These are phyloP conservation scores for Aporophyla nigra DNA, from an alignment of 2,888 invertebrate species.

Conservation along the genomic window DNA sequence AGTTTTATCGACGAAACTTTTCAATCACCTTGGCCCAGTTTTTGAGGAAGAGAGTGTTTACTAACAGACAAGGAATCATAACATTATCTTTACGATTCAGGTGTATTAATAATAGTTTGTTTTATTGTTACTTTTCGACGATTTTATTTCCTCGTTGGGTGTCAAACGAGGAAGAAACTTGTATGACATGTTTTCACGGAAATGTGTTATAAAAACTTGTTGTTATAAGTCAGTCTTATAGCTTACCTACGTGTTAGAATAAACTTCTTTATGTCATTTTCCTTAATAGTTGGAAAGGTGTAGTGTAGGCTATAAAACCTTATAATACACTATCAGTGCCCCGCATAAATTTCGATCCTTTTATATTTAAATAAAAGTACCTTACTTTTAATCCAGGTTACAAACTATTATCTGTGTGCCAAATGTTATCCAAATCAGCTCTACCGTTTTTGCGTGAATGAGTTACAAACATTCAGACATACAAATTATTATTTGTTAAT, in stretches of 20 bases:
- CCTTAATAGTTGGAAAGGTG: slow-evolving; percentile 10
- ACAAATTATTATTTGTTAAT: not conserved
- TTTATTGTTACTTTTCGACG: slow-evolving; percentile 18
- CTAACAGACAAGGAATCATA: slow-evolving; percentile 24
- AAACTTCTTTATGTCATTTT: slow-evolving; percentile 10
- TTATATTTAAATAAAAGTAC: not conserved
- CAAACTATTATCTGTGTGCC: not conserved
- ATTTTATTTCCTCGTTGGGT: slow-evolving; percentile 37
- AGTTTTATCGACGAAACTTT: slow-evolving; percentile 52
- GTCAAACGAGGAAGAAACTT: slow-evolving; percentile 43
- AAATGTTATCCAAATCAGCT: not conserved
- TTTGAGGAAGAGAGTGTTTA: slow-evolving; percentile 46
- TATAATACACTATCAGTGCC: not conserved
- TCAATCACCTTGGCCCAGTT: slow-evolving; percentile 54
- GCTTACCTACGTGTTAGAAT: slow-evolving; percentile 25
- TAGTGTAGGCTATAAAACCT: not conserved
- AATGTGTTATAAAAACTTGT: slow-evolving; percentile 46
- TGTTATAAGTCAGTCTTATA: slow-evolving; percentile 20
- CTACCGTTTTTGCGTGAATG: not conserved
- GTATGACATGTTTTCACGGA: slow-evolving; percentile 38
- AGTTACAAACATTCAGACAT: not conserved
- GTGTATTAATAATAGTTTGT: slow-evolving; percentile 14
- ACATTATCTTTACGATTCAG: slow-evolving; percentile 38
- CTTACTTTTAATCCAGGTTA: not conserved
- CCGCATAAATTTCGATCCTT: not conserved